Conservation (phyloP, 2,888 invertebrate species). For the Ornithoptera priamus region DNA sequence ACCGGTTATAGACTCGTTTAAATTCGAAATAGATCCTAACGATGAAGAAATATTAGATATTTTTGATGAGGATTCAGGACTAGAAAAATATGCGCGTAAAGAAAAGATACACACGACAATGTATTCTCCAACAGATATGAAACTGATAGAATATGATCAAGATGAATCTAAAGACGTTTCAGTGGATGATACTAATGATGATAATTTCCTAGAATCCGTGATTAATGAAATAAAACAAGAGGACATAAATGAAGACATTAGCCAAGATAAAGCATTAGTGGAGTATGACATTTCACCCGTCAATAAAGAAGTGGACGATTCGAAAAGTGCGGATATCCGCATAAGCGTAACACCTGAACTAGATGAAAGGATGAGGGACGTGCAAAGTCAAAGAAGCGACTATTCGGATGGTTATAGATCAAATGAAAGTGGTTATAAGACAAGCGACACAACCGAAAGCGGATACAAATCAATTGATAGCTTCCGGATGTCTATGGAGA, state of each 20-base stretch:
- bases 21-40: slow-evolving; percentile 67
- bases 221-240: slow-evolving; percentile 73
- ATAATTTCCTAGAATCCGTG: slow-evolving; percentile 68
- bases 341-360: slow-evolving; percentile 65
- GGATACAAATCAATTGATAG: slow-evolving; percentile 44
- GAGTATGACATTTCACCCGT: slow-evolving; percentile 70
- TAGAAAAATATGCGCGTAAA: slow-evolving; percentile 49
- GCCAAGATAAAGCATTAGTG: slow-evolving; percentile 65
- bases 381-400: slow-evolving; percentile 49
- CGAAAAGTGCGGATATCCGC: slow-evolving; percentile 37
- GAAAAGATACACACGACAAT: slow-evolving; percentile 41
- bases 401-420: slow-evolving; percentile 57
- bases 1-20: slow-evolving; percentile 68
- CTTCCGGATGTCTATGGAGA: slow-evolving; percentile 53
- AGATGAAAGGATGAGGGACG: slow-evolving; percentile 49
- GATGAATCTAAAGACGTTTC: slow-evolving; percentile 49
- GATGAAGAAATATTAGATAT: slow-evolving; percentile 62
- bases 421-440: slow-evolving; percentile 50
- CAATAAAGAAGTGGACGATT: slow-evolving; percentile 39
- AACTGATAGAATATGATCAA: slow-evolving; percentile 48
- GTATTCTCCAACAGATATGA: slow-evolving; percentile 51
- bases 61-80: slow-evolving; percentile 50
- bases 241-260: slow-evolving; percentile 56
- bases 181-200: slow-evolving; percentile 59
- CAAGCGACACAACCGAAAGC: slow-evolving; percentile 50